Evolutionary conservation across 1,140 invertebrate species (phyloP).

Genomic region (Drosophila elegans): DNA sequence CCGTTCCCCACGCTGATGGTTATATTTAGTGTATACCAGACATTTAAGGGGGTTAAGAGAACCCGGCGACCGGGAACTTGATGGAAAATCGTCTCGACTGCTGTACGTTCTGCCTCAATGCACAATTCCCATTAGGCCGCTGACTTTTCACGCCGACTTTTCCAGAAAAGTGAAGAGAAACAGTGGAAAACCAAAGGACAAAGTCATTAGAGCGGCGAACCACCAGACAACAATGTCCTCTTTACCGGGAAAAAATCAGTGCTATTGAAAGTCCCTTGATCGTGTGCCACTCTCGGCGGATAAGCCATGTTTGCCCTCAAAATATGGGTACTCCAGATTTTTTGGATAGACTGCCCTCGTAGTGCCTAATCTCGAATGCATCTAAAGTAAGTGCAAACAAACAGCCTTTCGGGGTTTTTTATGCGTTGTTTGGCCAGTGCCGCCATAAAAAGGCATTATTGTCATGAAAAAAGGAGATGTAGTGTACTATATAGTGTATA

Average conservation of each 20-base stretch:
- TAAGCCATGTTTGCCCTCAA: slow-evolving; percentile 15
- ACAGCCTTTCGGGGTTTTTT: slow-evolving; percentile 14
- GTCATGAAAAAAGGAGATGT: slow-evolving; percentile 26
- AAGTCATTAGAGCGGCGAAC: slow-evolving; percentile 18
- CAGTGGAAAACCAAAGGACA: slow-evolving; percentile 15
- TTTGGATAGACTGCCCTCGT: slow-evolving; percentile 1
- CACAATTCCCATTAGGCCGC: slow-evolving; percentile 46
- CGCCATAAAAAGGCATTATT: slow-evolving; percentile 40
- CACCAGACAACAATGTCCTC: slow-evolving; percentile 1
- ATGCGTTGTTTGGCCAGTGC: slow-evolving; percentile 12
- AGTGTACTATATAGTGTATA: not conserved
- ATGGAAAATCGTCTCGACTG: slow-evolving; percentile 29
- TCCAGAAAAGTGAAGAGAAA: not conserved
- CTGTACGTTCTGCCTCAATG: slow-evolving; percentile 35
- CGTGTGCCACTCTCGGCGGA: slow-evolving; percentile 6
- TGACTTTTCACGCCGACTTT: not conserved
- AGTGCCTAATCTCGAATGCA: slow-evolving; percentile 24
- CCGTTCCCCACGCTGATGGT: slow-evolving; percentile 30
- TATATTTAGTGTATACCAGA: no score
- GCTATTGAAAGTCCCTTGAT: slow-evolving; percentile 7
- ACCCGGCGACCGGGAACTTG: slow-evolving; percentile 1
- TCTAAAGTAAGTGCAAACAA: slow-evolving; percentile 39
- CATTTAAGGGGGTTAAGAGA: slow-evolving; percentile 23
- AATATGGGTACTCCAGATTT: slow-evolving; percentile 40
- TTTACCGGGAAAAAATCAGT: slow-evolving; percentile 8